Base-by-base conservation (phyloP, 2,888 invertebrate species). In the Sarcophaga subvicina region DNA sequence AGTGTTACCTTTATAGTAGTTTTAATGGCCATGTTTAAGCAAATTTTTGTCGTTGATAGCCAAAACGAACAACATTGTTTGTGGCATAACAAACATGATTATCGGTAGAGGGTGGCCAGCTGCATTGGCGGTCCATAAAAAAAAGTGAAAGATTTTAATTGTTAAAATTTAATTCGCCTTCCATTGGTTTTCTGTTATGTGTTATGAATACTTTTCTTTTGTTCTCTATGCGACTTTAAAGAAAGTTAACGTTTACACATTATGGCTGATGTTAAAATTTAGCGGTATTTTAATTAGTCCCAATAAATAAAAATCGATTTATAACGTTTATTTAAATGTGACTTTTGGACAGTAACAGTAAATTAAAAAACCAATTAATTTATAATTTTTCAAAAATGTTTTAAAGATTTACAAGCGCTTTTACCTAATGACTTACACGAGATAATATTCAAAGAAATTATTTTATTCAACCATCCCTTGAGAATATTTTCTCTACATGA, bases 1-100 rank as follows among this genome's bases (percentile, higher is more conserved):
- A 86, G 82, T 79, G 79, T 82, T 86, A 86, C 75, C 71, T 85
- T 79, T 78, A 73, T 79, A 64, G 37, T 62, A 66, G 70, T 64
- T 75, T 73, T 70, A 79, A 81, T 82, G 60, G 45, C 17, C 72
- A 72, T 22, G 54, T 64, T 71, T 72, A 72, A 66, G 37, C 62
- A 71, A 78, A 85, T 71, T 62, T 45, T 72, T 64, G 54, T 54
- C 54, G 54, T 12, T 54, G 54, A 17, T 17, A 14, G 17, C 17
- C 14, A 54, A 54, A 54, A 54, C 54, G 54, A 54, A 54, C 17
- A 14, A 54, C 14, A 54, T 14, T 17, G 17, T 14, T 17, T 14
- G 3, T 17, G 17, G 54, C 54, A 4, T 54, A 17, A 17, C 17
- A 17, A 54, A 54, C 1, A 54, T 54, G 4, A 1, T 54, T 54